Percentiles rank a stretch among this genome's conserved stretches.
Conservation (phyloP, 2,113 vertebrate species). For the Ceuthmochares aereus region DNA sequence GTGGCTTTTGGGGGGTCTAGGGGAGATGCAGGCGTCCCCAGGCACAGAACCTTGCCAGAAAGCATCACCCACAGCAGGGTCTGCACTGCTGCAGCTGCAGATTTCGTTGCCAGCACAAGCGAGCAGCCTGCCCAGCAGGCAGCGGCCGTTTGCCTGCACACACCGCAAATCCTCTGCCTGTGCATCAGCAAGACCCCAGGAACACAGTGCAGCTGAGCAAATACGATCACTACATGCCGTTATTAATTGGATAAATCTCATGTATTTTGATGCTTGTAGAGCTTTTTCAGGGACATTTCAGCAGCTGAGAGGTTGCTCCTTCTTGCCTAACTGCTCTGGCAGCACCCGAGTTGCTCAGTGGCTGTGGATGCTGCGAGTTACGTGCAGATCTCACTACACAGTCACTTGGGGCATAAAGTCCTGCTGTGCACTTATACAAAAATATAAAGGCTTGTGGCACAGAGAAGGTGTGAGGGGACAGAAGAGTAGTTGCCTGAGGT, state of each 20-base stretch:
- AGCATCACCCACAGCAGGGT: accelerated
- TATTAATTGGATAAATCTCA: neutral
- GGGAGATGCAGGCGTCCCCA: no score
- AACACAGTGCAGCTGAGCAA: neutral
- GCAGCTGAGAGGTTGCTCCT: neutral
- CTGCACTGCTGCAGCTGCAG: accelerated
- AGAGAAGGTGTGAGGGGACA: no score
- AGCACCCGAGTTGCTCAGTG: neutral
- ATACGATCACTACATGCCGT: accelerated
- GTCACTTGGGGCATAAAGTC: neutral
- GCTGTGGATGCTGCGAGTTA: neutral
- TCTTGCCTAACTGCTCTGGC: neutral
- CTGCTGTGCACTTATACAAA: accelerated
- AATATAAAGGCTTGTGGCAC: neutral
- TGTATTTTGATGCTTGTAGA: neutral
- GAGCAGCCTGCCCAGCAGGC: neutral
- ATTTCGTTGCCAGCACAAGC: accelerated
- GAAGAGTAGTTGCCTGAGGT: neutral
- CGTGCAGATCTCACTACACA: neutral
- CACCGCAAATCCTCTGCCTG: neutral
- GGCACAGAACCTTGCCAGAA: neutral
- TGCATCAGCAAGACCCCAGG: neutral
- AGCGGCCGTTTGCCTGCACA: neutral
- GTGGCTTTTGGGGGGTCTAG: accelerated
- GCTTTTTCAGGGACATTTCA: neutral